Conservation (phyloP, 2,888 invertebrate genomes). For the Harpalus rubripes region DNA sequence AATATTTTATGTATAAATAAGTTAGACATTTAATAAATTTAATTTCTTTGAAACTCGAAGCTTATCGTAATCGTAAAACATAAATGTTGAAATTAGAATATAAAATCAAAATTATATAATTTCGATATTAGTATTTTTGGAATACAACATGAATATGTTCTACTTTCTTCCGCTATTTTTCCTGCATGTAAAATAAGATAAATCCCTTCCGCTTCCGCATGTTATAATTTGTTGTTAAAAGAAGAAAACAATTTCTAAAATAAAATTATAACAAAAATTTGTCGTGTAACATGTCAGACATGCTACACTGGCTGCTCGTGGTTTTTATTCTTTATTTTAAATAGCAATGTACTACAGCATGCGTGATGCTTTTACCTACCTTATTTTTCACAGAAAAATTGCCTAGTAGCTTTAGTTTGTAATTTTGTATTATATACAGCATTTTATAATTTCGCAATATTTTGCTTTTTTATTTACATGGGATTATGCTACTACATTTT, state of each 20-base stretch:
- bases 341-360: neutral
- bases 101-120: too few species aligned
- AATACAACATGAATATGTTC: too few species aligned
- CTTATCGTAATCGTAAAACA: too few species aligned
- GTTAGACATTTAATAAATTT: too few species aligned
- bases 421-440: too few species aligned
- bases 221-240: slow-evolving; percentile 27
- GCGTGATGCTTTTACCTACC: neutral
- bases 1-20: too few species aligned
- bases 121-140: too few species aligned
- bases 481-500: neutral
- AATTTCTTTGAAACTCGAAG: too few species aligned
- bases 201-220: slow-evolving; percentile 8
- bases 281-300: slow-evolving; percentile 23
- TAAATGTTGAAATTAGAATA: too few species aligned
- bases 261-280: slow-evolving; percentile 29
- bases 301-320: neutral
- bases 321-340: neutral
- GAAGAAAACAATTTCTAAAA: slow-evolving; percentile 36
- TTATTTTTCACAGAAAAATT: neutral
- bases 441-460: neutral
- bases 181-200: neutral
- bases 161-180: too few species aligned
- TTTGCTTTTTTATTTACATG: neutral
- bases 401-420: neutral